phyloP scores from a whole-genome alignment of 2,797 vertebrate species.

The Chanos chanos region DNA sequence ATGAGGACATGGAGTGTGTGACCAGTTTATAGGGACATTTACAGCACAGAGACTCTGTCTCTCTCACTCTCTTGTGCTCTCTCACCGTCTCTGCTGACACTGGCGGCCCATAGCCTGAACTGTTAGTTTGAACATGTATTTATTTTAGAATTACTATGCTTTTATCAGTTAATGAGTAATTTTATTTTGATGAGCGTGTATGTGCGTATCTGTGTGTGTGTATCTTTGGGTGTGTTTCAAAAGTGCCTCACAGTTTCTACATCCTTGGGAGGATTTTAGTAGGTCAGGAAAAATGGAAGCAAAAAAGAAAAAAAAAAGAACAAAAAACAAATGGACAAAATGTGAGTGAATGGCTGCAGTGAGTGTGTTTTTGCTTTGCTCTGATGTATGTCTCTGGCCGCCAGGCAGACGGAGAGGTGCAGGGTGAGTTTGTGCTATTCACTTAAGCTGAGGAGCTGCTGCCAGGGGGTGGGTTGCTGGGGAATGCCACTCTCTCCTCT shows the following conservation, averaged over 20 bases:
- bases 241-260: slow-evolving; percentile 99
- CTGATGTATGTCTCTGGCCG: slow-evolving; percentile 63
- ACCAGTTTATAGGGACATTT: slow-evolving; percentile 85
- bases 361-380: slow-evolving; percentile 51
- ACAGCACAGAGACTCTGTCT: slow-evolving; percentile 63
- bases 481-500: slow-evolving; percentile 8
- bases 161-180: slow-evolving; percentile 41
- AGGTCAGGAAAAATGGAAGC: slow-evolving; percentile 51
- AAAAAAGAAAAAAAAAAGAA: slow-evolving; percentile 46
- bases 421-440: neutral
- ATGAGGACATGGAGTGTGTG: slow-evolving; percentile 88
- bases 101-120: slow-evolving; percentile 68
- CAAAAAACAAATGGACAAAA: slow-evolving; percentile 48
- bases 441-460: slow-evolving; percentile 32
- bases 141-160: slow-evolving; percentile 49
- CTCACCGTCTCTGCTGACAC: slow-evolving; percentile 52
- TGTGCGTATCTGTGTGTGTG: slow-evolving; percentile 64
- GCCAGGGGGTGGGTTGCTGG: too few relatives aligned
- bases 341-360: slow-evolving; percentile 33
- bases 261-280: slow-evolving; percentile 77
- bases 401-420: slow-evolving; percentile 31
- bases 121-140: slow-evolving; percentile 54
- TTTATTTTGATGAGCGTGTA: slow-evolving; percentile 56
- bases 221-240: slow-evolving; percentile 74
- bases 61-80: slow-evolving; percentile 40